Base-by-base conservation (phyloP, 2,113 vertebrate species). In the Xenopus laevis region DNA sequence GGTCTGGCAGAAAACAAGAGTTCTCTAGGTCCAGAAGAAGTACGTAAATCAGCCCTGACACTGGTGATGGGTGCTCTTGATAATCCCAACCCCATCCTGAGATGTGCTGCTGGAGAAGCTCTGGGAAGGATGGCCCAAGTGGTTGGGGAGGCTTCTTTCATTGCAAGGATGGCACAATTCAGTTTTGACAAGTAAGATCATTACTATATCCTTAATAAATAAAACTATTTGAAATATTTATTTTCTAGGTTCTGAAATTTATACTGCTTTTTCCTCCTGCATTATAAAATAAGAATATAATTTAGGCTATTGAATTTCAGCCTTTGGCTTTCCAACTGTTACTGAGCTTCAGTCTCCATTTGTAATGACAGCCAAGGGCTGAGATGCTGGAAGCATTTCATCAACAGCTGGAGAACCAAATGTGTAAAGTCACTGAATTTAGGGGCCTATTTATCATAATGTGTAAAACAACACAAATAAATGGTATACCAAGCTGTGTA, bases 1-100 rank as follows among this genome's bases (percentile, higher is more conserved):
- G 97, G 97, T 67, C 90, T 99, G 85, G 97, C 97, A 65, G 97
- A 99, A 84, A 99, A 99, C 86, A 99, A 99, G 86, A 99, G 97
- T 82, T 95, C 93, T 0, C 87, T 99, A 81, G 97, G 97, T 71
- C 97, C 95, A 7, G 97, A 99, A 84, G 97, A 99, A 88, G 97
- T 99, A 40, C 94, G 96, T 10, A 97, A 96, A 78, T 98, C 97
- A 3, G 97, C 97, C 52, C 84, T 99, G 77, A 97, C 97, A 0
- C 85, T 99, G n/a, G 97, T 99, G 72, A 98, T 99, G 97, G 96
- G 97, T 3, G 96, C 96, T 4, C 84, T 99, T 77, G 97, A 99
- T 85, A 98, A 99, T 83, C 95, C 97, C 16, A 99, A 98, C 81
- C 97, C 96, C 30, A 98, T 99, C 74, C 83, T 99, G 80, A 93